Base-by-base conservation (phyloP, 92 coral and sea anemone species). In the Zoanthus sociatus region DNA sequence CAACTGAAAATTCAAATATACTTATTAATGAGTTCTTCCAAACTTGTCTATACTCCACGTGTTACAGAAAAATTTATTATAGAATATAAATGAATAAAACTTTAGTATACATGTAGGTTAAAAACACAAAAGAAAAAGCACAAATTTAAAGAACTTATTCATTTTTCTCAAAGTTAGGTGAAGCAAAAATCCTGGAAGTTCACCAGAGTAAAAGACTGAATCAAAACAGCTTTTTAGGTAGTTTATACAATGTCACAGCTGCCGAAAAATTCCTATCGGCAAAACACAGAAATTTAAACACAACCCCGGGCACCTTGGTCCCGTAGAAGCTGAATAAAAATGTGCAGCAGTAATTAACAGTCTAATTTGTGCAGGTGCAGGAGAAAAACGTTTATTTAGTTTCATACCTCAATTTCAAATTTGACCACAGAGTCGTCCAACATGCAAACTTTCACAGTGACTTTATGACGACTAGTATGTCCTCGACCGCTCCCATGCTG, bases 351-450 rank as follows among this genome's bases (percentile, higher is more conserved):
- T 67, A 81, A 81, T 81, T 81, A 81, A 81, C 10, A 20, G 75
- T 30, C 66, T 81, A 81, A 47, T 69, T 11, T 32, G 45, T 66
- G 85, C 64, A 66, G 58, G 46, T 66, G 76, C 66, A 16, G 44
- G 73, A 44, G 44, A 81, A 54, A 64, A 48, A 10, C 42, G 60
- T 68, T 77, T 18, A 50, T 42, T 72, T 58, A 47, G 51, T 61
- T 76, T 5, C 94, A 85, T 87, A 97, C 99, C 99, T 97, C 96
- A 55, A 97, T 81, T 83, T 97, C 99, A 88, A 97, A 97, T 93
- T 95, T 97, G 68, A 95, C 99, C 83, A 94, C 94, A 88, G 99
- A 93, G 71, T 97, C 99, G 76, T 97, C 99, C 30, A 97, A 90
- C 94, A 97, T 92, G 79, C 99, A 93, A 67, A 97, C 98, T 95